A percentile compares a stretch with the other conserved stretches of the same genome.
Evolutionary conservation across 2,113 vertebrate species (phyloP).

Genomic region (Philantomba maxwellii): DNA sequence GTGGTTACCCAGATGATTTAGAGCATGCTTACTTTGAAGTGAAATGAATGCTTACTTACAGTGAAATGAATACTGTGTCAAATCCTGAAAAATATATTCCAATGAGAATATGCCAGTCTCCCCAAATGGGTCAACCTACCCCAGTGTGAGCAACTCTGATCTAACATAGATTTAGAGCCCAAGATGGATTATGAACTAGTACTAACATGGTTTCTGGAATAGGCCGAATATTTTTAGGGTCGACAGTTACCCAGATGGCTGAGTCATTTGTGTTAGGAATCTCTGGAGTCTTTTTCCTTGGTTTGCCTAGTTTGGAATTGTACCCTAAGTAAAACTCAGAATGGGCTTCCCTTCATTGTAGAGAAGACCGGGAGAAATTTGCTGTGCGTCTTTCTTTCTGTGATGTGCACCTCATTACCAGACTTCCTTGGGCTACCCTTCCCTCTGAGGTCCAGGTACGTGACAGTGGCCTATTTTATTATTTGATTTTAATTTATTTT

Average conservation of each 20-base stretch:
- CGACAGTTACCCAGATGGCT: not conserved
- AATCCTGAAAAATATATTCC: not conserved
- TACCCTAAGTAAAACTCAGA: not conserved
- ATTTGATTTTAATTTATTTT: not conserved
- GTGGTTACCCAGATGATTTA: not conserved
- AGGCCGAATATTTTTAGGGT: not conserved
- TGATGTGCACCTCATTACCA: not conserved
- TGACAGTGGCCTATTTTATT: not conserved
- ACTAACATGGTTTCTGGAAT: not conserved
- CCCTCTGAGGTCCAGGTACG: not conserved
- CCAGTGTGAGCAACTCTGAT: not conserved
- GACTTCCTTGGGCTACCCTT: not conserved
- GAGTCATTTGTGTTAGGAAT: not conserved
- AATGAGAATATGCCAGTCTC: not conserved
- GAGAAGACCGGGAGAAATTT: not conserved
- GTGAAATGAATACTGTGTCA: not conserved
- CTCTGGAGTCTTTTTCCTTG: not conserved
- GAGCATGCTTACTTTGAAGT: not conserved
- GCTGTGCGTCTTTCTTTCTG: not conserved
- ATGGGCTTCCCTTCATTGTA: not conserved
- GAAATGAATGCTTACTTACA: not conserved
- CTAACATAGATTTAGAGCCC: not conserved
- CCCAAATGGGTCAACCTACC: not conserved
- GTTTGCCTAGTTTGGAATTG: not conserved
- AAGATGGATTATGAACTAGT: not conserved